Percentiles rank a stretch among this genome's conserved stretches.
Evolutionary conservation across 2,797 vertebrate genomes (phyloP).

Genomic region (Aselliscus stoliczkanus): DNA sequence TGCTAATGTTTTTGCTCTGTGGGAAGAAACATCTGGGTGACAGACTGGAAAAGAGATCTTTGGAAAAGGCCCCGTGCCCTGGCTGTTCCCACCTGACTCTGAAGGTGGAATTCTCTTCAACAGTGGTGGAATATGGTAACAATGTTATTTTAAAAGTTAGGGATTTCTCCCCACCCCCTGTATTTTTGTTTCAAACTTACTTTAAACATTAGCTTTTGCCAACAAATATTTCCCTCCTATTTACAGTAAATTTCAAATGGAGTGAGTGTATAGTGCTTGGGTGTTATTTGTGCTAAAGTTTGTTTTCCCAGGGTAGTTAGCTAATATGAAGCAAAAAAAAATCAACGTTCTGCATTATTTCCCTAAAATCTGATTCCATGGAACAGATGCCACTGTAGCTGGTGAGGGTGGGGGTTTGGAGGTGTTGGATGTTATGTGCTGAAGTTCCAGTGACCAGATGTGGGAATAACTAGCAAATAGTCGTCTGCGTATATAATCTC

Average conservation of each 20-base stretch:
- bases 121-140: constrained; percentile 94
- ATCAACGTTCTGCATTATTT: background rate
- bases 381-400: background rate
- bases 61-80: constrained; percentile 79
- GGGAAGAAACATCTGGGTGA: constrained; percentile 87
- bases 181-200: background rate
- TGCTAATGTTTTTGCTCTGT: constrained; percentile 86
- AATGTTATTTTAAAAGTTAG: background rate
- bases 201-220: background rate
- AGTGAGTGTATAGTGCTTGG: background rate
- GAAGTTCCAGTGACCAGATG: background rate
- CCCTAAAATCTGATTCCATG: background rate
- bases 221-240: background rate
- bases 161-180: fast-evolving
- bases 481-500: background rate
- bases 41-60: constrained; percentile 81
- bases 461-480: background rate
- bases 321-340: background rate
- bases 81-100: constrained; percentile 92
- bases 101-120: constrained; percentile 94
- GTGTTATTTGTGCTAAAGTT: background rate
- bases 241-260: background rate
- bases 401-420: background rate
- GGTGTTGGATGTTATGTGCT: background rate
- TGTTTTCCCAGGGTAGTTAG: background rate